Percentiles rank a stretch among this genome's conserved stretches.
Conservation (phyloP, 2,113 vertebrate genomes). For the Pontoporia blainvillei region DNA sequence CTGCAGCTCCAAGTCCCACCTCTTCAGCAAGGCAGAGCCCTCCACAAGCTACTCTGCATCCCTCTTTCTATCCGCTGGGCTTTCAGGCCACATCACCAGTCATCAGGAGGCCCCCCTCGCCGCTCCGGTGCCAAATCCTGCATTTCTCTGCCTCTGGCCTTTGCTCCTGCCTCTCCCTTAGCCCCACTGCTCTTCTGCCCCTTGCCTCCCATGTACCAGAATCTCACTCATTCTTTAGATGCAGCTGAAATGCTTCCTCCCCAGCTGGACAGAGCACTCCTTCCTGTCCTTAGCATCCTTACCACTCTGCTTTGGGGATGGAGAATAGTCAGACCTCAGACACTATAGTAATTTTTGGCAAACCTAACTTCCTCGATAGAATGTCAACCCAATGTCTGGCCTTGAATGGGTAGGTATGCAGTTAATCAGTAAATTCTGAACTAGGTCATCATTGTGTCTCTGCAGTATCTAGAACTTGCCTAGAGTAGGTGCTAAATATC, state of each 20-base stretch:
- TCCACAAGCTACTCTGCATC: not conserved
- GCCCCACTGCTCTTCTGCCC: not conserved
- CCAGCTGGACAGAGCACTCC: not conserved
- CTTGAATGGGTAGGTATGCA: accelerated
- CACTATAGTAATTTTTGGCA: not conserved
- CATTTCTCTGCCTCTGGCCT: not conserved
- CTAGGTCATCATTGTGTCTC: not conserved
- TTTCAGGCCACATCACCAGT: not conserved
- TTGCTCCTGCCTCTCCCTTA: not conserved
- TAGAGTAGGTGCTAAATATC: not conserved
- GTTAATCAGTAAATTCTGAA: not conserved
- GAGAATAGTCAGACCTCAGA: not conserved
- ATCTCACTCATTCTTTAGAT: not conserved
- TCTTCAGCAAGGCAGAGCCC: not conserved
- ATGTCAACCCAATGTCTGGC: not conserved
- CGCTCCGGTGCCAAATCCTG: too few relatives aligned
- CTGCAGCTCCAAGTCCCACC: not conserved
- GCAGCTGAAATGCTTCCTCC: not conserved
- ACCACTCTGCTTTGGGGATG: not conserved
- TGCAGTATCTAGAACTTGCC: not conserved
- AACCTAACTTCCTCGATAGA: not conserved
- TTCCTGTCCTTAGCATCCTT: not conserved
- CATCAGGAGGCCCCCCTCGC: not conserved
- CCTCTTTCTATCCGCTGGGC: not conserved
- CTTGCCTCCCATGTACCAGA: not conserved